These are phyloP conservation scores for Dascyllus trimaculatus DNA, from an alignment of 2,113 vertebrate genomes.

Conservation along the genomic window DNA sequence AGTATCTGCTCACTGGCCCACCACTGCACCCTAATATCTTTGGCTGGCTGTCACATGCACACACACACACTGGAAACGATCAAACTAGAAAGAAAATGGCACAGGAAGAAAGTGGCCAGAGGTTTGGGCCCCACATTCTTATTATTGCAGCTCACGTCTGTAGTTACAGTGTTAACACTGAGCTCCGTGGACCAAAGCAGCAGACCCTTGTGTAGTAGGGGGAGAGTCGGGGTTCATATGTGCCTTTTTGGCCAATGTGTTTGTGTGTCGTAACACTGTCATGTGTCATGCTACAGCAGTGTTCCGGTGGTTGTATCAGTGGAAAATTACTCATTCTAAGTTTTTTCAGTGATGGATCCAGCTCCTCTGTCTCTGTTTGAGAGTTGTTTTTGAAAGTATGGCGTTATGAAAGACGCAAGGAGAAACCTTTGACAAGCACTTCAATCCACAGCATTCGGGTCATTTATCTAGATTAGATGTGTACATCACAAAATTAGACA, in stretches of 20 bases:
- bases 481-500: conserved; percentile 4
- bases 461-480: conserved; percentile 23
- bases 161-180: conserved; percentile 78
- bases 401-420: conserved; percentile 36
- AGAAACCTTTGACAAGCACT: conserved; percentile 6
- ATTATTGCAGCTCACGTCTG: conserved; percentile 69
- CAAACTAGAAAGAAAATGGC: conserved; percentile 72
- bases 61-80: conserved; percentile 82
- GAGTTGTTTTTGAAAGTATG: conserved; percentile 29
- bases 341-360: conserved; percentile 57
- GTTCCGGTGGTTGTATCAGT: conserved; percentile 69
- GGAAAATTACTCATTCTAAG: conserved; percentile 79
- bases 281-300: conserved; percentile 52
- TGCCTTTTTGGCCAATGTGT: conserved; percentile 38
- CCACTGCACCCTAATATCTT: conserved; percentile 73
- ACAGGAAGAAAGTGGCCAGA: conserved; percentile 77
- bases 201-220: conserved; percentile 26
- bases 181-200: conserved; percentile 49
- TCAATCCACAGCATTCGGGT: conserved; percentile 10
- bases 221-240: neutral
- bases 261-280: conserved; percentile 56
- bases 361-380: conserved; percentile 14
- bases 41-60: conserved; percentile 71
- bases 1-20: conserved; percentile 78
- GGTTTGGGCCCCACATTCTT: conserved; percentile 67